Evolutionary conservation across 2,113 vertebrate species (phyloP), one percentile per base, ranked within the genome.

Genomic region (Ia io): DNA sequence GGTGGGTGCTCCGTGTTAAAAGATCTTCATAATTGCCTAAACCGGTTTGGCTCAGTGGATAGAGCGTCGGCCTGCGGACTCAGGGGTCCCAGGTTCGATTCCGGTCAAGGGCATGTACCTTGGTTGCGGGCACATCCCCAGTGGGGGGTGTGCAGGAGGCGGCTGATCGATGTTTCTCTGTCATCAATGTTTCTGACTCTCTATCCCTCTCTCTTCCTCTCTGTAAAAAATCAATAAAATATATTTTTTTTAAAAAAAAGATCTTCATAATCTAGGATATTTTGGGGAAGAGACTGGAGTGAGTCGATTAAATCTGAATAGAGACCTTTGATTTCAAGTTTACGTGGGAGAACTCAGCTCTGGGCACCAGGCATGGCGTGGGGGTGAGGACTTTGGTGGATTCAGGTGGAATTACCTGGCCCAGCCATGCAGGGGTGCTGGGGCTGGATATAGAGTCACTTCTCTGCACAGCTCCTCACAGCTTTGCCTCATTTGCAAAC

Each of bases 401-500:
- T 86, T 80, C n/a, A 5, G 9, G 3, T 35, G 59, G 59, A 73
- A 35, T 18, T 47, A 32, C n/a, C n/a, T 80, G 80, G 37, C 17
- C 47, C 56, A 87, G 44, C 7, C 4, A 7, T 13, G 76, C 35
- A 47, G 20, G 12, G 9, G 47, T 67, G 22, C 12, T 37, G 47
- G 37, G 9, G 40, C 56, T 47, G 35, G 56, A n/a, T 7, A 35
- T 17, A 25, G 0, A 35, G 12, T 18, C 37, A 9, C 40, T 37
- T 85, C 65, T 74, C 44, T 18, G 44, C 22, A 44, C 13, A n/a
- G 76, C 65, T 61, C n/a, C 76, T 87, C 70, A 76, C 76, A 80
- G 95, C 90, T 94, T 35, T 40, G 61, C 44, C 65, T 80, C 88
- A 53, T 94, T 83, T 90, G 49, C 65, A 82, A 84, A 90, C 88